Conservation (phyloP, 2,113 vertebrate species). For the Nyctibius bracteatus region DNA sequence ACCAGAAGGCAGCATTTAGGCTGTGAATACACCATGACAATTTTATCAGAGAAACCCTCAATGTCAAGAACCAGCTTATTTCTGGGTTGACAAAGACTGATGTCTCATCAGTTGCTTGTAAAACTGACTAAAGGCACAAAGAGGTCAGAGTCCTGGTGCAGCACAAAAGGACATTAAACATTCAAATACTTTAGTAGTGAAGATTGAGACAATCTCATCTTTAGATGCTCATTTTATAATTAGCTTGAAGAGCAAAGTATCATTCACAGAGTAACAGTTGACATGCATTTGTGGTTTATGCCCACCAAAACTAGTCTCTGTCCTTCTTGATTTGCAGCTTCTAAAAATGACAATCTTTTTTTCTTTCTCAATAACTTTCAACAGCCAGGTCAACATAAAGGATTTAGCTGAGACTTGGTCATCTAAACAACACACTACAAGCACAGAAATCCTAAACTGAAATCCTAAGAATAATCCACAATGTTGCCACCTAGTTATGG, state of each 20-base stretch:
- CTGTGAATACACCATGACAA: slow-evolving; percentile 72
- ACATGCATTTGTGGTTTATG: background rate
- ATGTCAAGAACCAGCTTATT: slow-evolving; percentile 64
- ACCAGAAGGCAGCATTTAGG: slow-evolving; percentile 71
- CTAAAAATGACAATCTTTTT: background rate
- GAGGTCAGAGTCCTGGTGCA: background rate
- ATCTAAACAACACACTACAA: background rate
- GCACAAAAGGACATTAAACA: background rate
- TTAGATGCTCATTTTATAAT: background rate
- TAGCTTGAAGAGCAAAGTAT: background rate
- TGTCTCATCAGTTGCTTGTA: slow-evolving; percentile 27
- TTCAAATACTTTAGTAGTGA: background rate
- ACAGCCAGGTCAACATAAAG: background rate
- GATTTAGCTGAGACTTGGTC: background rate
- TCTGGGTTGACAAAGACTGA: slow-evolving; percentile 54
- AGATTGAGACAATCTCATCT: background rate
- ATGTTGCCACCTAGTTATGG: background rate
- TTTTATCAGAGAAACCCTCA: slow-evolving; percentile 72
- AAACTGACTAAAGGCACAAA: slow-evolving; percentile 22
- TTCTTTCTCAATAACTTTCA: background rate
- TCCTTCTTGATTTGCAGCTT: background rate
- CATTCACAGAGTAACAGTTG: background rate
- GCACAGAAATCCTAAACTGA: background rate
- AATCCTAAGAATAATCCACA: background rate
- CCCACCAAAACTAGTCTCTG: background rate